These are phyloP conservation scores for Nipponia nippon DNA, from an alignment of 2,113 vertebrate species.

Conservation along the genomic window DNA sequence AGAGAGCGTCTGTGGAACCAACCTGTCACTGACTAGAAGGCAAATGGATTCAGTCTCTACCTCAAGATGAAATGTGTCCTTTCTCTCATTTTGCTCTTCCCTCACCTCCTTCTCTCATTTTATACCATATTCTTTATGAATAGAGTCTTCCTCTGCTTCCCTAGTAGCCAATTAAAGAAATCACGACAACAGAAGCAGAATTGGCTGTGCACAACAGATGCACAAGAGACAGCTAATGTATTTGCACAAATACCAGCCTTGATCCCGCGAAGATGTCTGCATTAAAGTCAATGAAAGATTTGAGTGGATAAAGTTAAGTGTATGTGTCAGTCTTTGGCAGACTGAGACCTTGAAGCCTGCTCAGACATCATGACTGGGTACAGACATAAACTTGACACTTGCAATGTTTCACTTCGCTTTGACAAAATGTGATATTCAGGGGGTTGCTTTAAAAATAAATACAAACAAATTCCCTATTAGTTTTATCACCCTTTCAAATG, in stretches of 20 bases:
- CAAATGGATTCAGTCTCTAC: neutral
- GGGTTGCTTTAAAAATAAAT: conserved; percentile 3
- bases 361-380: neutral
- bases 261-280: neutral
- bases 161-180: neutral
- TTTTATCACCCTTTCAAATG: neutral
- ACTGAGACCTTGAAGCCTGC: conserved; percentile 29
- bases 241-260: neutral
- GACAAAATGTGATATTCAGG: neutral
- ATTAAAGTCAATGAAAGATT: neutral
- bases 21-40: neutral
- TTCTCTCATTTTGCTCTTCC: neutral
- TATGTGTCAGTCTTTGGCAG: neutral
- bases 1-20: neutral
- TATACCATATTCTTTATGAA: neutral
- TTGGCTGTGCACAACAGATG: neutral
- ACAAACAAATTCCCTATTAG: neutral
- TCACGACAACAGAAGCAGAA: neutral
- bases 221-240: neutral
- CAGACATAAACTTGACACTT: conserved; percentile 28
- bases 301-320: neutral
- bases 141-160: neutral
- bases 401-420: neutral
- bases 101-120: neutral
- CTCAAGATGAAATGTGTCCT: neutral